Conservation (phyloP, 1,140 invertebrate genomes). For the Cecropterus lyciades region DNA sequence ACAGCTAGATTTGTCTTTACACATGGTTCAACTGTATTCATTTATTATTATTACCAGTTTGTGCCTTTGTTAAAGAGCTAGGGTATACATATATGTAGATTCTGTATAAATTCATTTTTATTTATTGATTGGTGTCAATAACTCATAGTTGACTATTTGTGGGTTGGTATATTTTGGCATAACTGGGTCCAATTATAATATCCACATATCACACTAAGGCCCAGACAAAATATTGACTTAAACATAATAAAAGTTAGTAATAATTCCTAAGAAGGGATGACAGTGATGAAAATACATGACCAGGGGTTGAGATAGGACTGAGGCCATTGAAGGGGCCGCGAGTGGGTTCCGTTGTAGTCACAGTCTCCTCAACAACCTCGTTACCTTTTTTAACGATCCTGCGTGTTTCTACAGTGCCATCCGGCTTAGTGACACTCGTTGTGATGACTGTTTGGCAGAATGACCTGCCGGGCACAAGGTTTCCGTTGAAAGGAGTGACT, state of each 20-base stretch:
- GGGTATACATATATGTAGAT: no score
- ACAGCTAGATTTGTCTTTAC: no score
- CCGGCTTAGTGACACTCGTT: slow-evolving; percentile 72
- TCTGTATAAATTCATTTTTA: no score
- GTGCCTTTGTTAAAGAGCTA: no score
- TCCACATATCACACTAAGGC: background rate
- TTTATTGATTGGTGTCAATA: no score
- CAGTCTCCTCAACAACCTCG: slow-evolving; percentile 71
- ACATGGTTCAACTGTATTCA: no score
- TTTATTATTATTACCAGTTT: no score
- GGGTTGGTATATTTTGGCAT: no score
- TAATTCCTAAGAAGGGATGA: slow-evolving; percentile 65
- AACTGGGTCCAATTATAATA: no score
- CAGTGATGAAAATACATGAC: slow-evolving; percentile 60
- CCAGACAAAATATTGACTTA: background rate
- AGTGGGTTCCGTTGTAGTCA: slow-evolving; percentile 54
- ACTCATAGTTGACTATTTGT: no score
- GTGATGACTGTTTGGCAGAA: slow-evolving; percentile 78
- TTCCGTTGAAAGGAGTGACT: slow-evolving; percentile 57
- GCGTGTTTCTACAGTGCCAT: slow-evolving; percentile 69
- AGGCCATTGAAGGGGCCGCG: slow-evolving; percentile 47
- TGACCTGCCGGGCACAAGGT: slow-evolving; percentile 58
- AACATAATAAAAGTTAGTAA: slow-evolving; percentile 40
- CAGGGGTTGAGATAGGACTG: slow-evolving; percentile 48
- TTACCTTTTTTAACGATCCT: slow-evolving; percentile 73